phyloP scores from a whole-genome alignment of 2,888 invertebrate species.

The Leucophora obtusa region DNA sequence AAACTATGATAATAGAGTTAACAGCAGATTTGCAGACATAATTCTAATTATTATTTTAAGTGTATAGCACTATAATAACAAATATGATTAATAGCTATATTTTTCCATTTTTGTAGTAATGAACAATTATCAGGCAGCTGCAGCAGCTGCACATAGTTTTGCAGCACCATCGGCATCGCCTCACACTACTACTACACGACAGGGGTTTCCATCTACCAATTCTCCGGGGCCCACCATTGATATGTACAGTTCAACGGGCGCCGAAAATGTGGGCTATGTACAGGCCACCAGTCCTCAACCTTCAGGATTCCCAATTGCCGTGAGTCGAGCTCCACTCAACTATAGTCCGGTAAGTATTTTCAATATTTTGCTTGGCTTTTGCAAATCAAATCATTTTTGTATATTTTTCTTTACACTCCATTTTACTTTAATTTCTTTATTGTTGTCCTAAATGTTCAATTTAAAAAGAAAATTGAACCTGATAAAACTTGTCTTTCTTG shows the following conservation, averaged over 20 bases:
- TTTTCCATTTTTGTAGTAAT: conserved; percentile 84
- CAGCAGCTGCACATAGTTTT: conserved; percentile 87
- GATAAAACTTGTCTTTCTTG: neutral
- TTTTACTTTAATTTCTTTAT: conserved; percentile 7
- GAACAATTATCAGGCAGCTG: conserved; percentile 96
- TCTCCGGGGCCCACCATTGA: conserved; percentile 95
- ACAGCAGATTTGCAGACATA: no score
- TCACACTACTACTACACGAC: conserved; percentile 84
- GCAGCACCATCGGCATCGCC: conserved; percentile 91
- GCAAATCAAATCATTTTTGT: no score
- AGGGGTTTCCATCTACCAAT: conserved; percentile 93
- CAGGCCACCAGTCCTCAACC: conserved; percentile 98
- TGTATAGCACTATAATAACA: neutral
- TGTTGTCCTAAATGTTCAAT: neutral
- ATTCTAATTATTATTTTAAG: no score
- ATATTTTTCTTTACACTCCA: neutral
- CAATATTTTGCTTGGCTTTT: neutral
- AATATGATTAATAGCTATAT: neutral
- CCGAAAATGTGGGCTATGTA: conserved; percentile 94
- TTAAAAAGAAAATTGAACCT: neutral
- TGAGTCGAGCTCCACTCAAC: conserved; percentile 94
- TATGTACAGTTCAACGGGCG: conserved; percentile 92
- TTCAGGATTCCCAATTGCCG: conserved; percentile 95
- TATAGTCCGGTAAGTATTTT: conserved; percentile 89
- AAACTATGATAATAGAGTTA: no score